These are phyloP conservation scores for Acomys russatus DNA, from an alignment of 2,797 vertebrate species.

Conservation along the genomic window DNA sequence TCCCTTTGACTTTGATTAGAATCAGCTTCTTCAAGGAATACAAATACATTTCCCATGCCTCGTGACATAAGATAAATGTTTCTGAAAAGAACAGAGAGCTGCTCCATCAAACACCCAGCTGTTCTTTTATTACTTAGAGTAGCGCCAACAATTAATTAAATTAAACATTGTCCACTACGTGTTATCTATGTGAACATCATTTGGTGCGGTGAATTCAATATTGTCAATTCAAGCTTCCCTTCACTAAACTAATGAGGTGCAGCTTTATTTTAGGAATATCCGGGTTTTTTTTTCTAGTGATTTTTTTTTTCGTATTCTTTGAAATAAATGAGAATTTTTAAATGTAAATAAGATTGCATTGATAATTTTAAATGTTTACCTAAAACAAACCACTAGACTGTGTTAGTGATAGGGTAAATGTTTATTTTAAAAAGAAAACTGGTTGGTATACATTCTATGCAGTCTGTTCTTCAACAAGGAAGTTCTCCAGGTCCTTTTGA, in stretches of 20 bases:
- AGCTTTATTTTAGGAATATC: constrained; percentile 33
- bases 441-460: neutral
- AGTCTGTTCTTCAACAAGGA: constrained; percentile 42
- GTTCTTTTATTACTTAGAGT: constrained; percentile 58
- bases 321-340: neutral
- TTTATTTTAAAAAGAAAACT: neutral
- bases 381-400: neutral
- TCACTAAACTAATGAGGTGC: neutral
- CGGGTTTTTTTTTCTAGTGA: constrained; percentile 48
- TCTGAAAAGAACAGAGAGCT: constrained; percentile 55
- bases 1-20: constrained; percentile 73
- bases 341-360: neutral
- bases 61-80: constrained; percentile 56
- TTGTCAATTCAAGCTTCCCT: neutral
- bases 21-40: constrained; percentile 62
- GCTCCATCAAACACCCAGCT: neutral
- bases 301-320: constrained; percentile 33
- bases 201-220: neutral
- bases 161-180: neutral
- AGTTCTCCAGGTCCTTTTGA: constrained; percentile 38
- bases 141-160: constrained; percentile 47
- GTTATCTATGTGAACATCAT: constrained; percentile 47
- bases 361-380: neutral
- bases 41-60: constrained; percentile 58
- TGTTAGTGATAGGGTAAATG: neutral